These are phyloP conservation scores for Holocentrus rufus DNA, from an alignment of 2,797 vertebrate species.

Conservation along the genomic window DNA sequence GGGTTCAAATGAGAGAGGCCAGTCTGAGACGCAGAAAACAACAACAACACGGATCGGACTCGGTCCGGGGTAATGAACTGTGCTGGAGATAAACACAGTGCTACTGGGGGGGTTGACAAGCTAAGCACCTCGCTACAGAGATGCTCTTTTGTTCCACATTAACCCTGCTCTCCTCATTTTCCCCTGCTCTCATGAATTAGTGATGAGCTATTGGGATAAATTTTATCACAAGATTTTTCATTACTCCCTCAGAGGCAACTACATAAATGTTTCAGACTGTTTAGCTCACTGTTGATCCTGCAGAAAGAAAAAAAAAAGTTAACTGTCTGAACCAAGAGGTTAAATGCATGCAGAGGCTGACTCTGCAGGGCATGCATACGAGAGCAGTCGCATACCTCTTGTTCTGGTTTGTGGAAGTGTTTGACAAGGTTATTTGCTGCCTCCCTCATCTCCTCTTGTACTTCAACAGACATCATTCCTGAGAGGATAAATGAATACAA, in stretches of 20 bases:
- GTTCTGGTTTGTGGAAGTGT: slow-evolving; percentile 98
- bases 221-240: background rate
- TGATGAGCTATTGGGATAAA: background rate
- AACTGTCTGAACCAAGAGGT: background rate
- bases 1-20: slow-evolving; percentile 21
- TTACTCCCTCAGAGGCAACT: background rate
- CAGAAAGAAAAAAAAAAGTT: background rate
- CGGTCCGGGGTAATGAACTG: slow-evolving; percentile 29
- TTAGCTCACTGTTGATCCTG: background rate
- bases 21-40: slow-evolving; percentile 10
- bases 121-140: slow-evolving; percentile 15
- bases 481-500: slow-evolving; percentile 34
- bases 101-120: slow-evolving; percentile 4
- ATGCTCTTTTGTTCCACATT: slow-evolving; percentile 17
- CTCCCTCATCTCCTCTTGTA: slow-evolving; percentile 97
- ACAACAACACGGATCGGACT: slow-evolving; percentile 36
- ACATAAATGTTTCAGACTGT: background rate
- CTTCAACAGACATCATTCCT: slow-evolving; percentile 92
- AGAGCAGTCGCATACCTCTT: slow-evolving; percentile 86
- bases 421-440: slow-evolving; percentile 97
- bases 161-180: slow-evolving; percentile 15
- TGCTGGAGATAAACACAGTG: slow-evolving; percentile 41
- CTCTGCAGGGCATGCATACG: background rate
- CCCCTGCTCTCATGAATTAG: background rate
- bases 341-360: slow-evolving; percentile 5